Conservation (phyloP, 2,797 vertebrate genomes). For the Acipenser ruthenus region DNA sequence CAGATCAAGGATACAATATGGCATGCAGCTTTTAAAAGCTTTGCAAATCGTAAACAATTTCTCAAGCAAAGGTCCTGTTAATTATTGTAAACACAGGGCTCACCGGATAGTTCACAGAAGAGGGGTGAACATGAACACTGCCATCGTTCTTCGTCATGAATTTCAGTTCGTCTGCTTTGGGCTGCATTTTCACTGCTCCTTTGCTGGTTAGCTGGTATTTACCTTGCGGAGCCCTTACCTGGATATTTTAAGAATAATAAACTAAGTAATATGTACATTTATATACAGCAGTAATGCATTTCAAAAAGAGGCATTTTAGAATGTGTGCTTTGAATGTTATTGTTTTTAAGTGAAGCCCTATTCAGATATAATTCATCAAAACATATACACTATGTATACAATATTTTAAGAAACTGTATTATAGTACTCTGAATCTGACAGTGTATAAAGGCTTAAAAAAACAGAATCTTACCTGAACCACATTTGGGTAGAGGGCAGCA, state of each 20-base stretch:
- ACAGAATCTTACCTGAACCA: constrained; percentile 76
- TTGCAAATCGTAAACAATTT: too few relatives aligned
- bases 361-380: background rate
- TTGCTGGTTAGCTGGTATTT: constrained; percentile 83
- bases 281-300: background rate
- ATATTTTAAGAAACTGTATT: too few relatives aligned
- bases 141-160: constrained; percentile 87
- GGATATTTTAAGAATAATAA: constrained; percentile 8
- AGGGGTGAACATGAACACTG: constrained; percentile 86
- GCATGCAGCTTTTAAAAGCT: too few relatives aligned
- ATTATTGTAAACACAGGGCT: constrained; percentile 8
- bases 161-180: constrained; percentile 85
- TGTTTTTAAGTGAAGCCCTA: background rate
- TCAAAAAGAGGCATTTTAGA: constrained; percentile 12
- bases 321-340: background rate
- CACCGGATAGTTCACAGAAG: constrained; percentile 86
- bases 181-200: constrained; percentile 82
- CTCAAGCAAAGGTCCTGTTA: too few relatives aligned
- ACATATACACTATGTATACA: background rate
- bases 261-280: background rate
- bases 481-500: constrained; percentile 94
- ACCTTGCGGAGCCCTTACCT: constrained; percentile 84
- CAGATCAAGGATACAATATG: too few relatives aligned
- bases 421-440: too few relatives aligned
- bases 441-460: too few relatives aligned